Percentiles rank a stretch among this genome's conserved stretches.
Conservation (phyloP, 92 coral and sea anemone genomes). For the Muricea muricata region DNA sequence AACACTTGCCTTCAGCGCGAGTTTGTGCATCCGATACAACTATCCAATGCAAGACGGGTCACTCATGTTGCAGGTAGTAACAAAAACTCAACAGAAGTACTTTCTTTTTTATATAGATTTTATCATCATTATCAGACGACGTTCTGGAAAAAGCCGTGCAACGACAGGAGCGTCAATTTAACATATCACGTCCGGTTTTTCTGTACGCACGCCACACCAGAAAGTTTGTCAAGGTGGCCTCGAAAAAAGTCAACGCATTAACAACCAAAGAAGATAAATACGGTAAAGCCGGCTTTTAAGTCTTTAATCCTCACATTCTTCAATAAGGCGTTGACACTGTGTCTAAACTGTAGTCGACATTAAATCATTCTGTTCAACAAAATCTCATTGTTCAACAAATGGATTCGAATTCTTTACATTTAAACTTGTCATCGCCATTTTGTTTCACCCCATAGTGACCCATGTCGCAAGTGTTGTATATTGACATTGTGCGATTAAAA, state of each 20-base stretch:
- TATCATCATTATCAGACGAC: not conserved
- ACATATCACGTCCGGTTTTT: not conserved
- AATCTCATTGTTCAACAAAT: not conserved
- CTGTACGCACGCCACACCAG: not conserved
- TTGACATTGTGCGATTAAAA: too few relatives aligned
- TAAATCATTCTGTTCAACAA: too few relatives aligned
- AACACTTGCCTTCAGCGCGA: too few relatives aligned
- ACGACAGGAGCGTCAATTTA: not conserved
- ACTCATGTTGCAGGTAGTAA: too few relatives aligned
- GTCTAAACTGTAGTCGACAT: too few relatives aligned
- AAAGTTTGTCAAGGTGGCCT: constrained; percentile 2
- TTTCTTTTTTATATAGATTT: not conserved
- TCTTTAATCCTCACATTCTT: not conserved
- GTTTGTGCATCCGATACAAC: too few relatives aligned
- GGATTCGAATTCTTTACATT: not conserved
- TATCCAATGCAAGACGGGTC: too few relatives aligned
- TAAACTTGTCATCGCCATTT: too few relatives aligned
- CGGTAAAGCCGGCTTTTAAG: not conserved
- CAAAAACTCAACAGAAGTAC: not conserved
- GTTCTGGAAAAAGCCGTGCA: not conserved
- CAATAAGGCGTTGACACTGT: not conserved
- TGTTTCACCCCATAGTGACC: too few relatives aligned
- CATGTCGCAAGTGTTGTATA: too few relatives aligned
- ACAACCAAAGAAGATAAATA: constrained; percentile 11
- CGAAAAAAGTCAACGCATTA: constrained; percentile 3